These are phyloP conservation scores for Bombus soroeensis DNA, from an alignment of 1,140 invertebrate genomes.

Conservation along the genomic window DNA sequence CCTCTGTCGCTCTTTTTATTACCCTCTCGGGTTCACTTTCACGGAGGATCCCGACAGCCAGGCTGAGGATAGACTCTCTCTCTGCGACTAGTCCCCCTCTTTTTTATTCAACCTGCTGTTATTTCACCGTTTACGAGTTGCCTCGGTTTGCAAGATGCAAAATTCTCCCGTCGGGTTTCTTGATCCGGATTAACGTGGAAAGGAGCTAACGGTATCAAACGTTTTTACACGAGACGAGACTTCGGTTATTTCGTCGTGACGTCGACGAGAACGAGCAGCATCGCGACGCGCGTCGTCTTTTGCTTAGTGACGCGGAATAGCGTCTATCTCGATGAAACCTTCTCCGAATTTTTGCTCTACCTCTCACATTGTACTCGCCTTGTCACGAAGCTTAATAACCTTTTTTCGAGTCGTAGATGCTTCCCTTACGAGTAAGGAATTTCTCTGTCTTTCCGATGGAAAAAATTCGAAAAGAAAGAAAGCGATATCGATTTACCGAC, in stretches of 20 bases:
- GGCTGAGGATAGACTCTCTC: constrained; percentile 45
- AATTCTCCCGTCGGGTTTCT: constrained; percentile 27
- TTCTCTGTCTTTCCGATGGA: background rate
- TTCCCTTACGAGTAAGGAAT: background rate
- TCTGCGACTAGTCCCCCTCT: constrained; percentile 19
- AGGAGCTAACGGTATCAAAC: constrained; percentile 52
- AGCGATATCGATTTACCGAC: background rate
- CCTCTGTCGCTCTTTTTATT: constrained; percentile 67
- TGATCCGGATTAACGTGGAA: constrained; percentile 57
- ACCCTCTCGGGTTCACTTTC: constrained; percentile 71
- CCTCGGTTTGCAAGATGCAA: constrained; percentile 15
- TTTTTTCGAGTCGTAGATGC: background rate
- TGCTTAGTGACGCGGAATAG: constrained; percentile 44
- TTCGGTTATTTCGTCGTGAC: constrained; percentile 49
- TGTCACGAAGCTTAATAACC: constrained; percentile 3
- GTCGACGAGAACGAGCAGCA: background rate
- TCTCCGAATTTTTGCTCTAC: background rate
- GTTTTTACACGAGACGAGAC: constrained; percentile 57
- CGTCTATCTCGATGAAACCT: constrained; percentile 4
- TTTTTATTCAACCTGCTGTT: background rate
- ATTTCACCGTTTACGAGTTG: constrained; percentile 15
- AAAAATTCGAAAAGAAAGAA: background rate
- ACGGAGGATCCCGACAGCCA: constrained; percentile 52
- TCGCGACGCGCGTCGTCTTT: constrained; percentile 9
- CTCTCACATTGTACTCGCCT: background rate